A percentile compares a stretch with the other conserved stretches of the same genome.
These are phyloP conservation scores for Papilio elwesi DNA, from an alignment of 2,888 invertebrate species.

Conservation along the genomic window DNA sequence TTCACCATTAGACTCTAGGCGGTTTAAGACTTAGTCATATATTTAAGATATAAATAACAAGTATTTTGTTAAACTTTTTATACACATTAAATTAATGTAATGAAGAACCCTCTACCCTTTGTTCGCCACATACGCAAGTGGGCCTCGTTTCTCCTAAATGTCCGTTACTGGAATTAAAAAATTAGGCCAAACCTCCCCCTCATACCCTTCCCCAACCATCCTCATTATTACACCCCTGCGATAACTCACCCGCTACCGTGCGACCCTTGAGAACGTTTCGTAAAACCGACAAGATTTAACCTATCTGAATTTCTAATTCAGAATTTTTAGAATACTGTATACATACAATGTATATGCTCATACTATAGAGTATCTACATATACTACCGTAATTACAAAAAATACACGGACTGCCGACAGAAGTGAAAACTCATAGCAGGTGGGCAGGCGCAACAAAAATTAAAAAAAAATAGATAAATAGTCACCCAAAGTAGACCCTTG, in stretches of 20 bases:
- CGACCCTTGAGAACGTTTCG: constrained; percentile 82
- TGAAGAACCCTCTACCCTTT: constrained; percentile 36
- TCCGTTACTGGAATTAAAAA: constrained; percentile 69
- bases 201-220: constrained; percentile 51
- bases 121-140: constrained; percentile 46
- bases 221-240: constrained; percentile 51
- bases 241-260: constrained; percentile 66
- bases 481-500: no score
- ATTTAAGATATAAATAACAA: background rate
- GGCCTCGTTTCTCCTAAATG: constrained; percentile 65
- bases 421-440: no score
- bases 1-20: no score
- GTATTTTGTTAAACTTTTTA: background rate
- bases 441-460: no score
- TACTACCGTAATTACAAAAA: no score
- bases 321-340: background rate
- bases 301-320: constrained; percentile 60
- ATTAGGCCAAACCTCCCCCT: constrained; percentile 70
- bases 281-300: constrained; percentile 79
- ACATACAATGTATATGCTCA: no score
- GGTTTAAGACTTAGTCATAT: no score
- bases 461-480: no score
- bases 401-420: no score
- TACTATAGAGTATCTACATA: no score
- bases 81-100: background rate